Conservation (phyloP, 2,888 invertebrate species). For the Pherbina coryleti region DNA sequence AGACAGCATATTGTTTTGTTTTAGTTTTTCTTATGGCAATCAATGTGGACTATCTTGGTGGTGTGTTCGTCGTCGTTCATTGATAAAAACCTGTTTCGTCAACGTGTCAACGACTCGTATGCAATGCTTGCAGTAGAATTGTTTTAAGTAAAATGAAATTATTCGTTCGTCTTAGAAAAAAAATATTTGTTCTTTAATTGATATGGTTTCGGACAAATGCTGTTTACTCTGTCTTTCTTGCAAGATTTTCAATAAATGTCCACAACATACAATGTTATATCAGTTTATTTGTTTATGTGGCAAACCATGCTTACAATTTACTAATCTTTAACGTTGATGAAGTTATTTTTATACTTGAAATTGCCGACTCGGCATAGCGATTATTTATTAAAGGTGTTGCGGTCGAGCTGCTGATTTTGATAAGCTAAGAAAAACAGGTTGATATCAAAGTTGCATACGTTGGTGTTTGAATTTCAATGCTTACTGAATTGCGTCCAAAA, state of each 20-base stretch:
- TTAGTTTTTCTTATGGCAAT: neutral
- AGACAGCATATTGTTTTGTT: neutral
- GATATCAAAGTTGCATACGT: conserved; percentile 30
- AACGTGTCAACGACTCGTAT: conserved; percentile 37
- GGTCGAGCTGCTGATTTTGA: conserved; percentile 11
- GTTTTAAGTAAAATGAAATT: neutral
- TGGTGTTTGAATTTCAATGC: neutral
- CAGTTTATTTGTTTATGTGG: conserved; percentile 16
- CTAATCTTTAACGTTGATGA: neutral
- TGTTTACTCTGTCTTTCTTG: neutral
- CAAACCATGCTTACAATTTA: conserved; percentile 1
- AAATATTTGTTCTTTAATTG: neutral
- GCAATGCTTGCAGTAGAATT: conserved; percentile 10
- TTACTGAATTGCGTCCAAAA: neutral
- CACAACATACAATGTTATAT: neutral
- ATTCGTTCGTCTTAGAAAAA: neutral
- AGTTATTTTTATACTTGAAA: neutral
- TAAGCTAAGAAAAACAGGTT: conserved; percentile 23
- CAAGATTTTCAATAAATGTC: neutral
- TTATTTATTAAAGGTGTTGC: neutral
- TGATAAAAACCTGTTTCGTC: conserved; percentile 32
- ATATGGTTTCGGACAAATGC: no score
- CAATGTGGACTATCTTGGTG: conserved; percentile 7
- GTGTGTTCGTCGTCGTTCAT: neutral
- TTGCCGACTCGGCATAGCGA: neutral